Evolutionary conservation across 2,888 invertebrate species (phyloP).

Genomic region (Drymonia ruficornis): DNA sequence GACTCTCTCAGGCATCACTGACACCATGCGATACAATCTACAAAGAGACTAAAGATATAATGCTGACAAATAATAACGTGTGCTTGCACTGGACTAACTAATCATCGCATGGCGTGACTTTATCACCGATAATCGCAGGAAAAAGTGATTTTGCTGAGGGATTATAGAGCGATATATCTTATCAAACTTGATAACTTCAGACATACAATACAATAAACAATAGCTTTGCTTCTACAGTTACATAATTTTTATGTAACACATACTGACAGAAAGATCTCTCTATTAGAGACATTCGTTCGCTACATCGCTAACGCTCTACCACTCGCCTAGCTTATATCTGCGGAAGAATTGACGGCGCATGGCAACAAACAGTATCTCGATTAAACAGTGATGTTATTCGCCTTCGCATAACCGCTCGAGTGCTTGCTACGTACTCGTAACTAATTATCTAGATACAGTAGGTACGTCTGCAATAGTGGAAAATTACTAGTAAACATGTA

Average conservation of each 20-base stretch:
- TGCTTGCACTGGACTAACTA: constrained; percentile 1
- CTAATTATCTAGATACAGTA: constrained; percentile 28
- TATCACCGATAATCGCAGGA: background rate
- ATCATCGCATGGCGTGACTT: background rate
- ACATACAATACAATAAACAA: no score
- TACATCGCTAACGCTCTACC: background rate
- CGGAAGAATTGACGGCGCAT: constrained; percentile 12
- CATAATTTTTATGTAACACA: constrained; percentile 20
- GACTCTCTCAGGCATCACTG: constrained; percentile 31
- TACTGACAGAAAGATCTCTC: constrained; percentile 9
- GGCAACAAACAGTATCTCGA: constrained; percentile 28
- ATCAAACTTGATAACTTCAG: constrained; percentile 9
- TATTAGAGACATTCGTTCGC: background rate
- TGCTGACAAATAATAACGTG: constrained; percentile 10
- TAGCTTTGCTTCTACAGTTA: constrained; percentile 16
- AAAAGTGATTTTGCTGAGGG: constrained; percentile 5
- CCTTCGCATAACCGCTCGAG: constrained; percentile 27
- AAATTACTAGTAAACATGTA: constrained; percentile 34
- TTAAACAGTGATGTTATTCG: constrained; percentile 30
- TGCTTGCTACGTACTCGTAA: constrained; percentile 23
- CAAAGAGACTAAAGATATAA: constrained; percentile 16
- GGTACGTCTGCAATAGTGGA: constrained; percentile 35
- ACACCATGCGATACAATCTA: constrained; percentile 26
- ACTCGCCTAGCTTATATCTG: constrained; percentile 4
- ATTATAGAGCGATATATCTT: constrained; percentile 7